Conservation (phyloP, 2,888 invertebrate genomes). For the Chrysotoxum bicinctum region DNA sequence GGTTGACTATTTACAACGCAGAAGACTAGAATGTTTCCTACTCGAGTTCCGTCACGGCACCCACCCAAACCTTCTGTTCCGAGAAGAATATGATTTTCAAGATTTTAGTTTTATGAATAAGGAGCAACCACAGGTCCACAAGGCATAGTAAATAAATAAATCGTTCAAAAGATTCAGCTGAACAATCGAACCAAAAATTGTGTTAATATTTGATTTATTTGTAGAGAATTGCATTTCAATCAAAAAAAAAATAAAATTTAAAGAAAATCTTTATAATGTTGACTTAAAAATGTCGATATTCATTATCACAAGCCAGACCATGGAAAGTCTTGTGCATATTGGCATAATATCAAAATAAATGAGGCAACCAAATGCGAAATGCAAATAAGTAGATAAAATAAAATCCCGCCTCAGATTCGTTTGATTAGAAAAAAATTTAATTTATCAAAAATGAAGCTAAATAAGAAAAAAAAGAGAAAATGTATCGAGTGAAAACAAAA, state of each 20-base stretch:
- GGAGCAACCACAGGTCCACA: too few species aligned
- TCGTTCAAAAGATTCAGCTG: neutral
- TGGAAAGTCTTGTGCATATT: neutral
- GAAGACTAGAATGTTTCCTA: too few species aligned
- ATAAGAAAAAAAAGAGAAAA: neutral
- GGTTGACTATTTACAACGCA: too few species aligned
- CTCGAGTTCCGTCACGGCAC: too few species aligned
- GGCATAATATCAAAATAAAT: slow-evolving; percentile 14
- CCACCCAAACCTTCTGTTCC: too few species aligned
- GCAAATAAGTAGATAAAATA: neutral
- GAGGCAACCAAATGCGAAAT: neutral
- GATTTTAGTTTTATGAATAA: too few species aligned
- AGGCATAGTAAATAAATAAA: neutral
- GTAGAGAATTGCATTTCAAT: neutral
- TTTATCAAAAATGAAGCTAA: neutral
- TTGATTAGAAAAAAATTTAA: neutral
- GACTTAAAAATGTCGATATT: neutral
- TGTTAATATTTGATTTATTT: neutral
- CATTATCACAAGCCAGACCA: neutral
- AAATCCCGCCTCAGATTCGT: neutral
- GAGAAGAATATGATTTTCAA: too few species aligned
- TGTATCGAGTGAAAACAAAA: neutral
- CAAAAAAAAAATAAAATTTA: neutral
- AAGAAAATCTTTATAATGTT: neutral
- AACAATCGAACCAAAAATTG: neutral